Evolutionary conservation across 2,888 invertebrate species (phyloP).

Genomic region (Euplexia lucipara): DNA sequence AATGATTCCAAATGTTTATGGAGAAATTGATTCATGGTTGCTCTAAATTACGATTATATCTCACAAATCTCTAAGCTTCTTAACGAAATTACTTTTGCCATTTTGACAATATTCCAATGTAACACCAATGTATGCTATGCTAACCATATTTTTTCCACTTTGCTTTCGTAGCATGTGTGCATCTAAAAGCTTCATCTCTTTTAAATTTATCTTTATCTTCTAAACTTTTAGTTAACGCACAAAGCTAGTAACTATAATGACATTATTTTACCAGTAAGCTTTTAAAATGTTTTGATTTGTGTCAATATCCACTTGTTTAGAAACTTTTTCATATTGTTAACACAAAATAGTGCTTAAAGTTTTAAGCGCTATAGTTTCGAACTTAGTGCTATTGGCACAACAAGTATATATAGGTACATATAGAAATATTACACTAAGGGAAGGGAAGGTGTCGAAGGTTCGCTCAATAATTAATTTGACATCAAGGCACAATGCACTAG

Average conservation of each 20-base stretch:
- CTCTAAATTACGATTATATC: slow-evolving; percentile 14
- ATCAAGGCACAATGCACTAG: slow-evolving; percentile 70
- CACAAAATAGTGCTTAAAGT: slow-evolving; percentile 5
- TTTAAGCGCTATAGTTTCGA: slow-evolving; percentile 33
- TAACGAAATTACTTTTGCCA: slow-evolving; percentile 3
- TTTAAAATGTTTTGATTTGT: slow-evolving; percentile 71
- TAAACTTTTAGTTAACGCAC: slow-evolving; percentile 61
- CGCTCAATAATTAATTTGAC: slow-evolving; percentile 76
- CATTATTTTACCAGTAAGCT: slow-evolving; percentile 66
- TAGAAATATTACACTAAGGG: slow-evolving; percentile 62
- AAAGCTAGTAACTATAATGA: slow-evolving; percentile 69
- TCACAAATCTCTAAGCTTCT: background rate
- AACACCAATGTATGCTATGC: slow-evolving; percentile 39
- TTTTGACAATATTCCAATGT: slow-evolving; percentile 72
- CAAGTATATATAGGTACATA: slow-evolving; percentile 41
- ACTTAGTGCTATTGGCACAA: slow-evolving; percentile 67
- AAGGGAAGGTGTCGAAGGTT: slow-evolving; percentile 83
- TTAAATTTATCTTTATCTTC: slow-evolving; percentile 45
- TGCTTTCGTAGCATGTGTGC: slow-evolving; percentile 56
- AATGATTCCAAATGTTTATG: background rate
- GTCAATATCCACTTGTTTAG: slow-evolving; percentile 68
- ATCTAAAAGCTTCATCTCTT: slow-evolving; percentile 62
- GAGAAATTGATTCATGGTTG: background rate
- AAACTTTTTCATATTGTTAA: slow-evolving; percentile 31
- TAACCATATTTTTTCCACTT: slow-evolving; percentile 48